phyloP scores from a whole-genome alignment of 2,797 vertebrate species.

The Pangasius macronema region DNA sequence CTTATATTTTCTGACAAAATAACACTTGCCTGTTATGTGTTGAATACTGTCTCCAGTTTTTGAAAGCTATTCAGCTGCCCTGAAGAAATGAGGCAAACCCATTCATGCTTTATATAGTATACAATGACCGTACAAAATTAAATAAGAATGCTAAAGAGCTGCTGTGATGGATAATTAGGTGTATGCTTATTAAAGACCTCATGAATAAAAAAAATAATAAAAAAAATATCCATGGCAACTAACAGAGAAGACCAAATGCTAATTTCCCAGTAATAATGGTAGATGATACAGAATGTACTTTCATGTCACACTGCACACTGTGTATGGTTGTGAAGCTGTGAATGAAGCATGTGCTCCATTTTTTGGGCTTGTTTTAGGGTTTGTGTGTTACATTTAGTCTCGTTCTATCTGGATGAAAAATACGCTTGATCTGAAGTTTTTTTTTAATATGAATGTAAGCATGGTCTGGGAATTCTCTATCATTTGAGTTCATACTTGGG shows the following conservation, averaged over 20 bases:
- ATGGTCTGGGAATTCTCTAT: not conserved
- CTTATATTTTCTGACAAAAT: not conserved
- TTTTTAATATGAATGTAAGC: not conserved
- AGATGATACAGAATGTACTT: not conserved
- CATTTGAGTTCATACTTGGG: not conserved
- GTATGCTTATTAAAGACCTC: not conserved
- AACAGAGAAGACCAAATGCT: not conserved
- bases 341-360: not conserved
- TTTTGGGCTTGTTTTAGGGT: not conserved
- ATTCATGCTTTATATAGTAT: not conserved
- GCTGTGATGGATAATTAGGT: not conserved
- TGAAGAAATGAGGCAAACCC: not conserved
- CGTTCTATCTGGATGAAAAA: not conserved
- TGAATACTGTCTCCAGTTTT: not conserved
- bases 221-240: conserved; percentile 8
- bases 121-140: not conserved
- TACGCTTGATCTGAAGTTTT: too few relatives aligned
- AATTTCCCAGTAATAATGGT: not conserved
- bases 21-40: not conserved
- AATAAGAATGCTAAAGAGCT: not conserved
- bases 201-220: not conserved
- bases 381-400: not conserved
- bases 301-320: not conserved
- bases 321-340: not conserved
- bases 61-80: not conserved